Conservation (phyloP, 2,888 invertebrate genomes). For the Stenodera caucasica region DNA sequence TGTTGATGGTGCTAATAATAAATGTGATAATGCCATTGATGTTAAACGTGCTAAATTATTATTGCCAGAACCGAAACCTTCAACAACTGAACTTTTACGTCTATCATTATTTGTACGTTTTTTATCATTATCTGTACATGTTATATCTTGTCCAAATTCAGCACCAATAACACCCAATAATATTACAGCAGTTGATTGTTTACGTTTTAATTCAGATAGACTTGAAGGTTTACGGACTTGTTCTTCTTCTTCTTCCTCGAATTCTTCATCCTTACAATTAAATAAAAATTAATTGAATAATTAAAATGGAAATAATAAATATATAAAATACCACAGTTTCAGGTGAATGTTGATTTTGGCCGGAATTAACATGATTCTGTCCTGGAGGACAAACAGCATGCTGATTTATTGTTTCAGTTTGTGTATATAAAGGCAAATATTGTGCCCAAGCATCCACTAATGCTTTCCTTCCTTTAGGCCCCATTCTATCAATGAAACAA, state of each 20-base stretch:
- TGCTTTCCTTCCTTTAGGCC: conserved; percentile 87
- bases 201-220: conserved; percentile 82
- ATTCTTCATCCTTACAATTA: conserved; percentile 68
- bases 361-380: conserved; percentile 55
- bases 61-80: conserved; percentile 78
- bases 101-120: conserved; percentile 63
- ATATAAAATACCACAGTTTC: conserved; percentile 36
- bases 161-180: conserved; percentile 96
- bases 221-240: conserved; percentile 86
- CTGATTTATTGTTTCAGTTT: conserved; percentile 76
- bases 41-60: conserved; percentile 89
- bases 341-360: conserved; percentile 36
- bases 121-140: conserved; percentile 63
- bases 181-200: conserved; percentile 97
- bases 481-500: conserved; percentile 61
- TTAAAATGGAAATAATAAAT: too few species aligned
- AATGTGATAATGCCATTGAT: conserved; percentile 90
- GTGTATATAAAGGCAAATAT: conserved; percentile 86
- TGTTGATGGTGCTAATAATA: conserved; percentile 85
- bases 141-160: conserved; percentile 96
- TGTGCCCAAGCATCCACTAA: conserved; percentile 97
- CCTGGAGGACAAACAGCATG: conserved; percentile 59
- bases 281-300: conserved; percentile 1
- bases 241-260: conserved; percentile 83
- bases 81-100: conserved; percentile 81